These are phyloP conservation scores for Trichoplusia ni DNA, from an alignment of 1,140 invertebrate species.

Conservation along the genomic window DNA sequence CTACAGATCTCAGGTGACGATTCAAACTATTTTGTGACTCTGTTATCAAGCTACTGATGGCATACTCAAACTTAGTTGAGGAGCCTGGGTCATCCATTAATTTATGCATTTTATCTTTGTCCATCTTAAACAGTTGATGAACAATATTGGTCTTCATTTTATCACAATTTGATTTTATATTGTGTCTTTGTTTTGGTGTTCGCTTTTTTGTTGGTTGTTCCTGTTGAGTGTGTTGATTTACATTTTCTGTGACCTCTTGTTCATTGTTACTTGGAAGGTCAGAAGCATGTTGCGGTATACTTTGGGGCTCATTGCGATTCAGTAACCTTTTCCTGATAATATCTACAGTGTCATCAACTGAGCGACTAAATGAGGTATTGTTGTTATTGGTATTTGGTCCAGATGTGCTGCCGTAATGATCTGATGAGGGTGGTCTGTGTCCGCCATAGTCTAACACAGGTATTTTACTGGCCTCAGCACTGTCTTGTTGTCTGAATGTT, in stretches of 20 bases:
- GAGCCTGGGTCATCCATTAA: slow-evolving; percentile 74
- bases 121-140: slow-evolving; percentile 76
- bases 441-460: slow-evolving; percentile 54
- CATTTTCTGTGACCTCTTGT: slow-evolving; percentile 29
- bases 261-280: slow-evolving; percentile 33
- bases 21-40: slow-evolving; percentile 76
- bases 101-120: slow-evolving; percentile 75
- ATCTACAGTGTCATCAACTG: slow-evolving; percentile 74
- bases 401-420: slow-evolving; percentile 67
- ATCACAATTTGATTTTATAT: slow-evolving; percentile 62
- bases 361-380: slow-evolving; percentile 59
- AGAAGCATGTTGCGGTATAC: slow-evolving; percentile 33
- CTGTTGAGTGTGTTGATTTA: slow-evolving; percentile 38
- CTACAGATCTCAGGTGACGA: slow-evolving; percentile 67
- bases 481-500: slow-evolving; percentile 34
- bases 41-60: slow-evolving; percentile 72
- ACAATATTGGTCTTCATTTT: slow-evolving; percentile 78
- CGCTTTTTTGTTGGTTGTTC: slow-evolving; percentile 54
- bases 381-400: slow-evolving; percentile 59
- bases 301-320: slow-evolving; percentile 55
- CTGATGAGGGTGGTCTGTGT: slow-evolving; percentile 71
- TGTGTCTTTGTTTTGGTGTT: slow-evolving; percentile 49
- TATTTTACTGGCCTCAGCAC: slow-evolving; percentile 41
- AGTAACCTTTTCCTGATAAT: slow-evolving; percentile 66
- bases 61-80: slow-evolving; percentile 77